Percentiles rank a stretch among this genome's conserved stretches.
Conservation (phyloP, 2,888 invertebrate genomes). For the Coleophora deauratella region DNA sequence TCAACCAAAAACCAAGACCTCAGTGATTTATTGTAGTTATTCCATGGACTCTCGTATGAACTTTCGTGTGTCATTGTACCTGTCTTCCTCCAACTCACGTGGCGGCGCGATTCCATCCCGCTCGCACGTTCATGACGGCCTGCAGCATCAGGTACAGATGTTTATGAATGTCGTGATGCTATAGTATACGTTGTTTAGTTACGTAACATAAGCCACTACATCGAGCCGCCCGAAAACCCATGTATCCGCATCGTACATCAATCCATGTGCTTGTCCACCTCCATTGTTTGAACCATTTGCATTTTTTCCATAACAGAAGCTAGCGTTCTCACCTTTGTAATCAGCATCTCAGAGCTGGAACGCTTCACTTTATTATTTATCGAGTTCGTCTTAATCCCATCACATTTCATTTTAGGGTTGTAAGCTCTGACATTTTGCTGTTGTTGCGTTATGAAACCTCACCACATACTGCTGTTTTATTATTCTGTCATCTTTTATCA, state of each 20-base stretch:
- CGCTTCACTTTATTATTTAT: no score
- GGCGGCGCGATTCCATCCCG: conserved; percentile 36
- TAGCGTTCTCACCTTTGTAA: not conserved
- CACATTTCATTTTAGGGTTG: no score
- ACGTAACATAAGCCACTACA: no score
- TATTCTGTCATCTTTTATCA: no score
- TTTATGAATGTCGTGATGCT: no score
- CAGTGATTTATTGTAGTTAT: conserved; percentile 15
- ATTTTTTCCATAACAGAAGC: no score
- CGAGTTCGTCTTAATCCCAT: no score
- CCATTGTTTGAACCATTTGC: not conserved
- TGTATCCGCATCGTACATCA: not conserved
- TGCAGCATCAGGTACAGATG: conserved; percentile 48
- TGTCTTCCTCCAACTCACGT: conserved; percentile 31
- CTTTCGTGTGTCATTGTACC: conserved; percentile 28
- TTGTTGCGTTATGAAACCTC: no score
- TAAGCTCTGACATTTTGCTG: no score
- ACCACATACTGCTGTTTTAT: no score
- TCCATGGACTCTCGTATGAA: conserved; percentile 26
- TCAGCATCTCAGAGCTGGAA: no score
- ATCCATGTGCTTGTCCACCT: not conserved
- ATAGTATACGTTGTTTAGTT: not conserved
- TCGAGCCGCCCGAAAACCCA: no score
- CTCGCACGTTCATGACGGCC: conserved; percentile 46
- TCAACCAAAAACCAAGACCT: conserved; percentile 1